Evolutionary conservation across 2,797 vertebrate genomes (phyloP).

Genomic region (Aldrovandia affinis): DNA sequence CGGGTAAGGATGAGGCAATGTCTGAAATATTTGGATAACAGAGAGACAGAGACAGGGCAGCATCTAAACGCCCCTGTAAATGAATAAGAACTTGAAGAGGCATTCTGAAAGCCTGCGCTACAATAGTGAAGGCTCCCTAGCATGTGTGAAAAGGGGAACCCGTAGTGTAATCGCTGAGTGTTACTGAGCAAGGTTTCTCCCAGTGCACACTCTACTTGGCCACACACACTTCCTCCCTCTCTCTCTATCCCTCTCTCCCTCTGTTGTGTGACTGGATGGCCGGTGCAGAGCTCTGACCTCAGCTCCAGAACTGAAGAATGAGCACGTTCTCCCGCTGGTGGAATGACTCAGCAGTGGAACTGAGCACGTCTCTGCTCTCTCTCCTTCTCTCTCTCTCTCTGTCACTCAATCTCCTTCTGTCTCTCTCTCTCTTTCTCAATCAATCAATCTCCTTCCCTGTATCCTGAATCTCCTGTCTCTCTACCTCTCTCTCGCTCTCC

Average conservation of each 20-base stretch:
- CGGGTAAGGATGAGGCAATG: not conserved
- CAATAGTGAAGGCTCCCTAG: not conserved
- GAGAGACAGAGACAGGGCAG: not conserved
- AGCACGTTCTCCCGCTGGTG: not conserved
- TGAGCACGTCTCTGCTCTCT: not conserved
- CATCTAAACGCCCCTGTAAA: not conserved
- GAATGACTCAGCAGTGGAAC: slow-evolving; percentile 26
- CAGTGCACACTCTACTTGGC: not conserved
- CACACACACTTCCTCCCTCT: too few species aligned
- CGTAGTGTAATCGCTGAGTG: not conserved
- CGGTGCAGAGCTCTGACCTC: too few species aligned
- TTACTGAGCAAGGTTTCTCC: not conserved
- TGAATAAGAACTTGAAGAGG: not conserved
- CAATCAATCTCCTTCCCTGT: not conserved
- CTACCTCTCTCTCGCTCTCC: not conserved
- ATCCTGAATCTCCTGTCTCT: not conserved
- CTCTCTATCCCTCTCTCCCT: too few species aligned
- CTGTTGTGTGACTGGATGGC: too few species aligned
- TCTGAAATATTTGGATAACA: not conserved
- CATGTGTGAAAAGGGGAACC: not conserved
- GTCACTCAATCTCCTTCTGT: not conserved
- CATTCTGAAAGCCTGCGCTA: not conserved
- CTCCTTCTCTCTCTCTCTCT: not conserved
- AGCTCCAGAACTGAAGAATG: not conserved
- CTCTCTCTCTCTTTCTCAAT: not conserved